These are phyloP conservation scores for Eublepharis macularius DNA, from an alignment of 2,113 vertebrate species.

Conservation along the genomic window DNA sequence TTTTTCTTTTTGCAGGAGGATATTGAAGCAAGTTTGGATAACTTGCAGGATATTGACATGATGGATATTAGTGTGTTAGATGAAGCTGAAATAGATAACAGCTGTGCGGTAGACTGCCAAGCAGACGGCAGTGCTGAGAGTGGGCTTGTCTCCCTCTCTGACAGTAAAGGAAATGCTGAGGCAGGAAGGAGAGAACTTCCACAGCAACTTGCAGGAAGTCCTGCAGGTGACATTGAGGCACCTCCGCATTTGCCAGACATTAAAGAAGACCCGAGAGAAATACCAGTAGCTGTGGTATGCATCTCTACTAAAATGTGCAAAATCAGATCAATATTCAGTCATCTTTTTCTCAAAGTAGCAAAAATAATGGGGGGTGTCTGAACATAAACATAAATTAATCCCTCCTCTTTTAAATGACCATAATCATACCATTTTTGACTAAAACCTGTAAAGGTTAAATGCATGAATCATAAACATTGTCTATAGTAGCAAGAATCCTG, in stretches of 20 bases:
- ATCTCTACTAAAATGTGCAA: background rate
- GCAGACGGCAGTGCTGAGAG: constrained; percentile 81
- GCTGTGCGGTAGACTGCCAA: constrained; percentile 77
- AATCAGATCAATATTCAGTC: background rate
- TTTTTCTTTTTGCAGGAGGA: constrained; percentile 76
- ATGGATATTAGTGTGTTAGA: constrained; percentile 92
- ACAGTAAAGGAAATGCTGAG: constrained; percentile 70
- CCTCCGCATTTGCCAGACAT: constrained; percentile 7
- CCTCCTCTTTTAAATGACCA: no score
- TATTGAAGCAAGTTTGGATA: constrained; percentile 83
- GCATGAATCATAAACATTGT: background rate
- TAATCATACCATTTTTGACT: background rate
- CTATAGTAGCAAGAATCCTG: background rate
- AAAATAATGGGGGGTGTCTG: background rate
- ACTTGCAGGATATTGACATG: constrained; percentile 93
- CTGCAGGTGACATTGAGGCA: constrained; percentile 59
- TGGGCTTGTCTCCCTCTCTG: constrained; percentile 70
- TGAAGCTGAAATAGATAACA: constrained; percentile 89
- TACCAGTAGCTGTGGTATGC: background rate
- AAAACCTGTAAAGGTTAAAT: background rate
- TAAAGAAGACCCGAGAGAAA: constrained; percentile 45
- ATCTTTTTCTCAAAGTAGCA: background rate
- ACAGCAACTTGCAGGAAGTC: constrained; percentile 70
- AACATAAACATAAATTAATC: background rate
- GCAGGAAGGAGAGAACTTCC: constrained; percentile 70